Base-by-base conservation (phyloP, 2,113 vertebrate species). In the Syngnathus typhle region DNA sequence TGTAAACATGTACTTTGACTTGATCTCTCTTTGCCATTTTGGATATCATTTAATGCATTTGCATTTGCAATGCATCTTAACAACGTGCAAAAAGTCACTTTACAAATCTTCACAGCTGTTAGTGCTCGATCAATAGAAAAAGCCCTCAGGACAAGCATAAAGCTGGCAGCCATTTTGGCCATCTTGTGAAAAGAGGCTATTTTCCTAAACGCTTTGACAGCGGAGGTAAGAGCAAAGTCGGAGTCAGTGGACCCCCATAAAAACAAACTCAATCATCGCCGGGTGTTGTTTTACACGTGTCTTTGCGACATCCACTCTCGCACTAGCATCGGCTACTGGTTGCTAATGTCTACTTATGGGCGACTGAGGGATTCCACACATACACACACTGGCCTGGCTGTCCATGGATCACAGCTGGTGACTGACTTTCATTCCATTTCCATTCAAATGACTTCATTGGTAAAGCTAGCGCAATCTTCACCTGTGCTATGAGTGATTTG, bases 381-480 rank as follows among this genome's bases (percentile, higher is more conserved):
- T 49, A n/a, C 46, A 68, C 38, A 41, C 58, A 59, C 63, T 61
- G 55, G 37, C 16, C 51, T 55, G 58, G 32, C 36, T 52, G 44
- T 61, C 59, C 52, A 74, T 78, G 68, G 64, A 51, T 72, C 83
- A 81, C 84, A 85, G 84, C 85, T 84, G 65, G 71, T 55, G 77
- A 76, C 73, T 66, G 82, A 81, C 78, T 86, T 82, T 72, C 73
- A 79, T 74, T 78, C 82, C 70, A 89, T 86, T 85, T 86, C 80
- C 81, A 88, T 90, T 88, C 81, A 88, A 86, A 91, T 86, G 69
- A 78, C 76, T 84, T 85, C 75, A 82, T 65, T 69, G 63, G 43
- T 82, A 78, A 85, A 88, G 85, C 76, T 80, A 80, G 76, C 67
- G 76, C 80, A 87, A 87, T 70, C 82, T 84, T 85, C 80, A 84